A percentile compares a stretch with the other conserved stretches of the same genome.
Evolutionary conservation across 2,888 invertebrate genomes (phyloP).

Genomic region (Tyria jacobaeae): DNA sequence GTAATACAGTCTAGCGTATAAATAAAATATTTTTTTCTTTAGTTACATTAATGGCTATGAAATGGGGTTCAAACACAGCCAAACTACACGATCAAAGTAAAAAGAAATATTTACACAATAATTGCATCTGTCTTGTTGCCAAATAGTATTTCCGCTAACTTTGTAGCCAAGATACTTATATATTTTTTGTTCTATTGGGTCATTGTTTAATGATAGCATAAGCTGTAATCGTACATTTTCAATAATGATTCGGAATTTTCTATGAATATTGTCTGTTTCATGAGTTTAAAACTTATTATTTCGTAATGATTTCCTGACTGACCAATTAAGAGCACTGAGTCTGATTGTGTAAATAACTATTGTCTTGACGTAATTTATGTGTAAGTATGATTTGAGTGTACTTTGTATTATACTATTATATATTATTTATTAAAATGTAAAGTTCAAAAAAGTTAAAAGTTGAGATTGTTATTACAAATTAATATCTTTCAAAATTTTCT

Average conservation of each 20-base stretch:
- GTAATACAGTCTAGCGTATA: not conserved
- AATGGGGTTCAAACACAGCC: not conserved
- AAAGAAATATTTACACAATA: not conserved
- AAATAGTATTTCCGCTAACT: constrained; percentile 32
- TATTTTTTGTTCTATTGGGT: not conserved
- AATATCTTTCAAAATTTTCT: too few species aligned
- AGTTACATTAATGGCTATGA: not conserved
- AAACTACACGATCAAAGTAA: not conserved
- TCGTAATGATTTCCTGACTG: too few species aligned
- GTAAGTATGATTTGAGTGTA: too few species aligned
- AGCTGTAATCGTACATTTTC: not conserved
- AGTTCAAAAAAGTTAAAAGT: too few species aligned
- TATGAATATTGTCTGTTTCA: not conserved
- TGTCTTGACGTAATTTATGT: too few species aligned
- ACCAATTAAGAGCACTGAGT: too few species aligned
- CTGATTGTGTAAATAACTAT: too few species aligned
- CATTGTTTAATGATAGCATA: not conserved
- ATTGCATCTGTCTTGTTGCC: constrained; percentile 26
- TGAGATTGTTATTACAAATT: too few species aligned
- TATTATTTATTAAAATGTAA: too few species aligned
- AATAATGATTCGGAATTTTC: not conserved
- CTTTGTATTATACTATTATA: too few species aligned
- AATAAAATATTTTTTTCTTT: not conserved
- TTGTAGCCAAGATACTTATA: not conserved
- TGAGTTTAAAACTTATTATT: too few species aligned